phyloP scores from a whole-genome alignment of 2,888 invertebrate species.

The Folsomia manolachei region DNA sequence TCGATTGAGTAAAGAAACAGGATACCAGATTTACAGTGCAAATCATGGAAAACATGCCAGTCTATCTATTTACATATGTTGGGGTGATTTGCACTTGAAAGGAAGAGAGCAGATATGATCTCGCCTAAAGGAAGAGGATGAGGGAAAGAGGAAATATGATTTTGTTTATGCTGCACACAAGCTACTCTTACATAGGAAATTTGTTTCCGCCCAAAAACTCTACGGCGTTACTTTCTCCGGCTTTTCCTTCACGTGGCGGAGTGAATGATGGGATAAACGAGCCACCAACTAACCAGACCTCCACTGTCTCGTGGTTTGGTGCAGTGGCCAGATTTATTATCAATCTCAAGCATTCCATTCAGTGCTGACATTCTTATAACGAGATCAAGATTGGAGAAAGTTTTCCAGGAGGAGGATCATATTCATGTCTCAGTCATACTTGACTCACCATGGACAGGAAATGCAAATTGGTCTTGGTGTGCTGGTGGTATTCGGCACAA shows the following conservation, averaged over 20 bases:
- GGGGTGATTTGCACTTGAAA: conserved; percentile 19
- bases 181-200: not conserved
- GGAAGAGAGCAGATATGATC: conserved; percentile 17
- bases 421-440: no score
- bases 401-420: no score
- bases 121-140: conserved; percentile 13
- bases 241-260: no score
- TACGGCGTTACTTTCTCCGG: no score
- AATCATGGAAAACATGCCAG: conserved; percentile 1
- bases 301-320: not conserved
- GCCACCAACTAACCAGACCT: not conserved
- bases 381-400: no score
- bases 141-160: conserved; percentile 22
- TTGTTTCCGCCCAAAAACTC: not conserved
- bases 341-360: not conserved
- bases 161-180: conserved; percentile 14
- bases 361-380: not conserved
- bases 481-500: no score
- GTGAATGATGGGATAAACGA: not conserved
- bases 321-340: not conserved
- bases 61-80: conserved; percentile 19
- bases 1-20: conserved; percentile 17
- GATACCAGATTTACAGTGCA: conserved; percentile 12
- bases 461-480: no score
- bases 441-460: no score